Base-by-base conservation (phyloP, 1,140 invertebrate species). In the Caenorhabditis inopinata region DNA sequence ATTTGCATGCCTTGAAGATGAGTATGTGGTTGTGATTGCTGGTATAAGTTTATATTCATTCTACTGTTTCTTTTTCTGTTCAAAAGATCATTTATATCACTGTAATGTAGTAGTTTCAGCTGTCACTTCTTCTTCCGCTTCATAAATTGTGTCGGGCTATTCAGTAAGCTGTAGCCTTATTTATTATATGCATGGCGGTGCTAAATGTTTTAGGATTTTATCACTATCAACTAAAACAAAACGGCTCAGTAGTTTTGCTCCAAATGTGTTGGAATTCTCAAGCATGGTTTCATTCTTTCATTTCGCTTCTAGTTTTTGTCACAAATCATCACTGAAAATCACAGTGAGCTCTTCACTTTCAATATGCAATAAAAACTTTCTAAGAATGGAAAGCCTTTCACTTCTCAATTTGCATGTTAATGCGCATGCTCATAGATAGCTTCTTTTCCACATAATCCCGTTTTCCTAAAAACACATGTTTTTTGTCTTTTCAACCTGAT, bases 281-380 rank as follows among this genome's bases (percentile, higher is more conserved):
- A 68, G 58, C 58, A 68, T 68, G 58, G 32, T 68, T 68, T 68
- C 29, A 68, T 68, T 68, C 58, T 68, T 29, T 68, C 58, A 68
- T 68, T 68, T 68, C 58, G 58, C 58, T 68, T 68, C 58, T 68
- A 68, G 58, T 68, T 68, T n/a, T 68, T 68, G 32, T 68, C 32
- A 42, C 32, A 38, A 68, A n/a, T 29, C 2, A 58, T 51, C 48
- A 51, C 48, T 25, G 12, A 58, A 58, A 58, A 32, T 21, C 23
- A 29, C 18, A 6, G 9, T 16, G 5, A 25, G 7, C 5, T 25
- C 18, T 32, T 16, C n/a, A 4, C 27, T 58, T 32, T 58, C 51
- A 3, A 18, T 38, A 68, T 68, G n/a, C 58, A 35, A n/a, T n/a
- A 68, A 51, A 68, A 68, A 9, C 18, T 3, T 32, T 32, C 12